phyloP scores from a whole-genome alignment of 2,797 vertebrate genomes.

The Xenopus petersii region DNA sequence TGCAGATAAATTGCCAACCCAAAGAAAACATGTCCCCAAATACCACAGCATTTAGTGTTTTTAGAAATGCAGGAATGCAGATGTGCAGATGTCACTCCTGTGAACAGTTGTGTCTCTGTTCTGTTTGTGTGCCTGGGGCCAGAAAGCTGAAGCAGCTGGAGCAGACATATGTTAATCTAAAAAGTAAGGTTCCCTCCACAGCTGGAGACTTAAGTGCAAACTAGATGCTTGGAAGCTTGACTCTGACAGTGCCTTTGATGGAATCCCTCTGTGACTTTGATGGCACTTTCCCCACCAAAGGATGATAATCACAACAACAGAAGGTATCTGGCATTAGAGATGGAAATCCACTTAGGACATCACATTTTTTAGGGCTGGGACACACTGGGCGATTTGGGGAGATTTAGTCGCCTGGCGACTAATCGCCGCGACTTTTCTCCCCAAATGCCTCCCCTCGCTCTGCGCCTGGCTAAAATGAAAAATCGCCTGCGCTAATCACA shows the following conservation, averaged over 20 bases:
- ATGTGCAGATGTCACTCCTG: constrained; percentile 7
- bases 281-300: neutral
- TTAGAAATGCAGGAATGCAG: constrained; percentile 2
- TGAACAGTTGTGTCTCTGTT: constrained; percentile 16
- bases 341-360: no score
- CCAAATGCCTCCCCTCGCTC: no score
- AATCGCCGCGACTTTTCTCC: no score
- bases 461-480: no score
- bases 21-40: neutral
- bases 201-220: constrained; percentile 16
- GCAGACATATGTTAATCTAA: constrained; percentile 11
- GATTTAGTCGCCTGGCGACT: no score
- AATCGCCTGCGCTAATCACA: no score
- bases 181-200: constrained; percentile 24
- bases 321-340: no score
- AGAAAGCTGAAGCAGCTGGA: constrained; percentile 9
- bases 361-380: no score
- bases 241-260: constrained; percentile 19
- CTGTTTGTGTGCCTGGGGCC: neutral
- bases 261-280: neutral
- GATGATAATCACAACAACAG: neutral
- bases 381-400: no score
- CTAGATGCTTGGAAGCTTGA: neutral
- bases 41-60: neutral
- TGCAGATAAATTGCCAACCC: neutral